Percentiles rank a stretch among this genome's conserved stretches.
phyloP scores from a whole-genome alignment of 2,113 vertebrate species.

The Tapirus terrestris region DNA sequence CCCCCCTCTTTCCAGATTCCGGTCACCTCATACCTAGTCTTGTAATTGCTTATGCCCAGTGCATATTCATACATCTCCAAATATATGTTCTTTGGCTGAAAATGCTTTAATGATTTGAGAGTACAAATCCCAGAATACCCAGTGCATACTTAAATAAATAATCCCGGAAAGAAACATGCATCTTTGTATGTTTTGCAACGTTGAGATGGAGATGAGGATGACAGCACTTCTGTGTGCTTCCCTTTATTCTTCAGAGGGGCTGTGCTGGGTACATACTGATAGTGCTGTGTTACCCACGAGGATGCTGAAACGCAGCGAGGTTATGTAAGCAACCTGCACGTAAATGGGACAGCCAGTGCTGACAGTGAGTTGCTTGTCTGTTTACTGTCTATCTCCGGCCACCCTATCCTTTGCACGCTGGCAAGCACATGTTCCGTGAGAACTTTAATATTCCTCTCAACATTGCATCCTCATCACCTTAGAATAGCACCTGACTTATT shows the following conservation, averaged over 20 bases:
- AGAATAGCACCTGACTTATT: background rate
- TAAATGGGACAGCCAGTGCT: background rate
- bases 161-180: background rate
- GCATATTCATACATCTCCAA: background rate
- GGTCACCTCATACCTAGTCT: background rate
- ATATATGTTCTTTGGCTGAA: background rate
- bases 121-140: background rate
- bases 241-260: background rate
- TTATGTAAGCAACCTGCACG: background rate
- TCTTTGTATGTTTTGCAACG: background rate
- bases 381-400: background rate
- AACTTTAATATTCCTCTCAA: background rate
- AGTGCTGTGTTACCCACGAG: fast-evolving
- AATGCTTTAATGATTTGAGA: background rate
- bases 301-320: background rate
- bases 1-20: background rate
- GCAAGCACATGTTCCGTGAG: background rate
- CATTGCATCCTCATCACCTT: fast-evolving
- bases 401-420: fast-evolving
- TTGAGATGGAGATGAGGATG: background rate
- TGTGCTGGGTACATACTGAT: background rate
- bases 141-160: background rate
- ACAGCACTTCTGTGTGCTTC: background rate
- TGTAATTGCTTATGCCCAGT: background rate
- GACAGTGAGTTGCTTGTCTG: background rate